Evolutionary conservation across 2,113 vertebrate genomes (phyloP), one percentile per base, ranked within the genome.

Genomic region (Corythornis madagascariensis): DNA sequence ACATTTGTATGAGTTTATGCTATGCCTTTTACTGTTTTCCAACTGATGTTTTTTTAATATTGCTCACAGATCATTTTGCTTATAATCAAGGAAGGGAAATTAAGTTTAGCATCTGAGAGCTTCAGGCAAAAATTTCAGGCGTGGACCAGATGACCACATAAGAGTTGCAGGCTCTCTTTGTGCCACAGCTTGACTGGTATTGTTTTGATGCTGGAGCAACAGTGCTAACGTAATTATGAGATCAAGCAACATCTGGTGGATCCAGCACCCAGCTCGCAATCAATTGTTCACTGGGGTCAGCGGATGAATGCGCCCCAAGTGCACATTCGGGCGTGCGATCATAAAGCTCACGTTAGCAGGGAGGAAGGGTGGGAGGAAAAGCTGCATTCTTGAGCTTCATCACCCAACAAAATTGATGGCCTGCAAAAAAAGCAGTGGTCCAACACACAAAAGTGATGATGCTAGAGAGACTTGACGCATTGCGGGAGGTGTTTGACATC

Each of bases 211-310:
- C 94, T 61, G 96, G 64, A 88, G 93, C 93, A 96, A 97, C 88
- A 88, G 97, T 93, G 53, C 97, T 98, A 90, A 97, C 88, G 71
- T 88, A 95, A 97, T 98, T 96, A 98, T 96, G 97, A 98, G 96
- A 96, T 95, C 96, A 97, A 95, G 97, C 97, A 98, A 98, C 99
- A 99, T 99, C 98, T 99, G 98, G 98, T 85, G 83, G 89, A 92
- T 90, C 91, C 91, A 97, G 97, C 96, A 83, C 83, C 88, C 94
- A 11, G 86, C 89, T 96, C 78, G 33, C 86, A 92, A 93, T 89
- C 18, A 73, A 96, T 92, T 96, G 97, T 97, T 97, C 86, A 74
- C 93, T 79, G 2, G 24, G 95, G 95, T 98, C 96, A 96, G n/a
- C 67, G 43, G 86, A 97, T 96, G 97, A 98, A 98, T 97, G 98